A percentile compares a stretch with the other conserved stretches of the same genome.
Conservation (phyloP, 2,113 vertebrate genomes). For the Potamarius usumacintae region DNA sequence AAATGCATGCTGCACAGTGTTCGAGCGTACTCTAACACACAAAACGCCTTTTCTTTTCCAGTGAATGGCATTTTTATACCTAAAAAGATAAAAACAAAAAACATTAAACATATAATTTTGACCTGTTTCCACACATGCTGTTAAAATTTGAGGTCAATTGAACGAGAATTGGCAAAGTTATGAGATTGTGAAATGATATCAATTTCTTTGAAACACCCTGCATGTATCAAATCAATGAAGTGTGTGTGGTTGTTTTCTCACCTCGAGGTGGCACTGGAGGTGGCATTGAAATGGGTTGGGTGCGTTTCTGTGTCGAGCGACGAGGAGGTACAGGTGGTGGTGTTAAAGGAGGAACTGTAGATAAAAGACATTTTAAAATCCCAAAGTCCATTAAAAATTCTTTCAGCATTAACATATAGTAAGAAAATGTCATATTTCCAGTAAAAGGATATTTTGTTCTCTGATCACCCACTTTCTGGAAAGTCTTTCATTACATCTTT, state of each 20-base stretch:
- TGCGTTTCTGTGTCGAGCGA: slow-evolving; percentile 40
- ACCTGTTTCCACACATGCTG: too few species aligned
- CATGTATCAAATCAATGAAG: background rate
- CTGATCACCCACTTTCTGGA: slow-evolving; percentile 26
- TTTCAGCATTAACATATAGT: background rate
- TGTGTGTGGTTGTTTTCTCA: background rate
- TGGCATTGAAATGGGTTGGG: slow-evolving; percentile 44
- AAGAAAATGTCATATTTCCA: background rate
- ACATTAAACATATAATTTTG: too few species aligned
- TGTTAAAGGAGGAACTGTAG: slow-evolving; percentile 33
- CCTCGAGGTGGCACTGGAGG: slow-evolving; percentile 57
- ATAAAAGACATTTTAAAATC: slow-evolving; percentile 6
- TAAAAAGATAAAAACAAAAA: too few species aligned
- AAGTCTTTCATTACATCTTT: slow-evolving; percentile 21
- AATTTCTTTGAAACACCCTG: too few species aligned
- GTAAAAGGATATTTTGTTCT: background rate
- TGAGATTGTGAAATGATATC: too few species aligned
- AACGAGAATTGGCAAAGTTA: too few species aligned
- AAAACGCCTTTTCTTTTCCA: too few species aligned
- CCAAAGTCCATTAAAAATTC: background rate
- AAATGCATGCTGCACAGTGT: too few species aligned
- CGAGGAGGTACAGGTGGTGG: slow-evolving; percentile 71
- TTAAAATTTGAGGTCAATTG: too few species aligned
- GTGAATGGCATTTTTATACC: too few species aligned
- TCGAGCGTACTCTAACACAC: too few species aligned